Conservation (phyloP, 2,888 invertebrate genomes). For the Trissoscelio sp. region DNA sequence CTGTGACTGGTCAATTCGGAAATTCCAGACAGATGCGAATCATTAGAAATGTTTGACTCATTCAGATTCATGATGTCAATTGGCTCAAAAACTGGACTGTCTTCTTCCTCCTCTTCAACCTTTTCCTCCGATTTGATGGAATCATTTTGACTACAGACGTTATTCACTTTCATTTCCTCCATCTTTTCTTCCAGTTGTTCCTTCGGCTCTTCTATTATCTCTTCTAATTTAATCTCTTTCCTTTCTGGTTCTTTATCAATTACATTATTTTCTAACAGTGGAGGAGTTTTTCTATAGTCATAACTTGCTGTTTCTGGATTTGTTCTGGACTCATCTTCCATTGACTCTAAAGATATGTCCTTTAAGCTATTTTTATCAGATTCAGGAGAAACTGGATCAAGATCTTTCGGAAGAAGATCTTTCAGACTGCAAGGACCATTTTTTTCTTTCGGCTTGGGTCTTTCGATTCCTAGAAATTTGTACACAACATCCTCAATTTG, state of each 20-base stretch:
- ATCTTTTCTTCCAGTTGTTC: constrained; percentile 62
- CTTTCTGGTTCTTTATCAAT: constrained; percentile 60
- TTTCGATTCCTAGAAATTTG: constrained; percentile 92
- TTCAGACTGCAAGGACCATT: constrained; percentile 81
- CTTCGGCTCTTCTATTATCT: constrained; percentile 46
- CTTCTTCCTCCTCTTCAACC: constrained; percentile 86
- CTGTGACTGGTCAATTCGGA: constrained; percentile 85
- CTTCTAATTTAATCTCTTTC: constrained; percentile 65
- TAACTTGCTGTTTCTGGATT: constrained; percentile 68
- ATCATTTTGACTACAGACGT: constrained; percentile 79
- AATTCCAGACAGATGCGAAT: constrained; percentile 86
- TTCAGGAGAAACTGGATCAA: constrained; percentile 92
- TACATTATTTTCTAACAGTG: constrained; percentile 71
- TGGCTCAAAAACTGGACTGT: constrained; percentile 88
- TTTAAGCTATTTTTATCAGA: constrained; percentile 87
- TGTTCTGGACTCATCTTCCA: constrained; percentile 72
- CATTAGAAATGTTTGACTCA: constrained; percentile 85
- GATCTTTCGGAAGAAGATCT: constrained; percentile 89
- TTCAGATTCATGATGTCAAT: constrained; percentile 84
- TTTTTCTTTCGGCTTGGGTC: constrained; percentile 85
- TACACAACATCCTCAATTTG: constrained; percentile 96
- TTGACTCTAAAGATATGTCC: constrained; percentile 79
- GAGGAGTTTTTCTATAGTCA: constrained; percentile 52
- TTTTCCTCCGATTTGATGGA: constrained; percentile 83
- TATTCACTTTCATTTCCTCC: constrained; percentile 76